Evolutionary conservation across 2,797 vertebrate species (phyloP).

Genomic region (Champsocephalus gunnari): DNA sequence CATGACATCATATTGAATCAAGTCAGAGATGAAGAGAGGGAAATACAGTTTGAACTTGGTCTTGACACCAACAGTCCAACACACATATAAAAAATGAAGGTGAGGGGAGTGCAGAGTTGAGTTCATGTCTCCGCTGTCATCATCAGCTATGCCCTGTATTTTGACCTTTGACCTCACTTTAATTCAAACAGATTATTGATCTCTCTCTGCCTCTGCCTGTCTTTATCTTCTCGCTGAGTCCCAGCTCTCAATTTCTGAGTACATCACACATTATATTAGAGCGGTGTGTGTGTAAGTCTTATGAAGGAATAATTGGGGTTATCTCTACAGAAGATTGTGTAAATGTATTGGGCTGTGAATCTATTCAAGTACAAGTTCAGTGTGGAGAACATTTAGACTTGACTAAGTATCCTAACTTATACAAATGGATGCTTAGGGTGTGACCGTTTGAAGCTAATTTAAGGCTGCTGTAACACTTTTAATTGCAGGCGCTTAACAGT

Average conservation of each 20-base stretch:
- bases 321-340: conserved; percentile 65
- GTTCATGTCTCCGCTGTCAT: conserved; percentile 58
- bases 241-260: conserved; percentile 24
- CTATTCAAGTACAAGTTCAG: conserved; percentile 56
- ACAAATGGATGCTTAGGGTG: conserved; percentile 53
- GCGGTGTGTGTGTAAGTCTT: conserved; percentile 22
- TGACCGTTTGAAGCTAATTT: conserved; percentile 53
- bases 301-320: conserved; percentile 75
- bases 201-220: conserved; percentile 18
- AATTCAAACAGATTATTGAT: conserved; percentile 55
- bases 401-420: conserved; percentile 59
- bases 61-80: conserved; percentile 9
- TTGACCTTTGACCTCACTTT: conserved; percentile 65
- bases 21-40: background rate
- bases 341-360: conserved; percentile 64
- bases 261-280: conserved; percentile 43
- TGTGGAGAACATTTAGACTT: conserved; percentile 61
- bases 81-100: background rate
- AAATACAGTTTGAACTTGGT: conserved; percentile 15
- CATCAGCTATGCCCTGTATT: conserved; percentile 52
- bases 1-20: background rate
- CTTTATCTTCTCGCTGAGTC: conserved; percentile 52
- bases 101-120: conserved; percentile 31
- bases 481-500: conserved; percentile 43
- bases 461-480: conserved; percentile 37